Evolutionary conservation across 2,888 invertebrate genomes (phyloP), one percentile per base, ranked within the genome.

Genomic region (Tanytarsus gracilentus): DNA sequence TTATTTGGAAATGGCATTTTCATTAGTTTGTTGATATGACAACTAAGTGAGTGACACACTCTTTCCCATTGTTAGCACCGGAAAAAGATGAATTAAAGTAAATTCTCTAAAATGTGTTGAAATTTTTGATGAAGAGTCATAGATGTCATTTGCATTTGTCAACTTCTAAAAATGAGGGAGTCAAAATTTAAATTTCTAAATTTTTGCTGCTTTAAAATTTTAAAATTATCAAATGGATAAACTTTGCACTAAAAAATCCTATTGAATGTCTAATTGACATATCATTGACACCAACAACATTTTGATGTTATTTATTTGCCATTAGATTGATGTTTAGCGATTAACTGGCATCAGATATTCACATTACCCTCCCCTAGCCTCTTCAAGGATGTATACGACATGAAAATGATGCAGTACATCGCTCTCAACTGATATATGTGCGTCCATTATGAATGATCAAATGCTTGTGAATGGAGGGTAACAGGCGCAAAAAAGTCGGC

Each of bases 191-290:
- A n/a, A 33, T 33, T 33, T n/a, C 6, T 33, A 4, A 2, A 9
- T 33, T 33, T 33, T 5, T 33, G 3, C n/a, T 2, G 6, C n/a
- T 33, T 33, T 11, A 33, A 33, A 33, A 5, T 33, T 2, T 5
- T 5, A 33, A n/a, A n/a, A n/a, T n/a, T n/a, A n/a, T n/a, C n/a
- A n/a, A n/a, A n/a, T n/a, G n/a, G n/a, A n/a, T n/a, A n/a, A n/a
- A n/a, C n/a, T n/a, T n/a, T n/a, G n/a, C n/a, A n/a, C n/a, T n/a
- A n/a, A n/a, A n/a, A n/a, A n/a, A n/a, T n/a, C n/a, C n/a, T n/a
- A n/a, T n/a, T n/a, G n/a, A n/a, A n/a, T n/a, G n/a, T n/a, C n/a
- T 55, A 55, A 55, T 55, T 55, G 55, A 55, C 55, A 55, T 55
- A 55, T 55, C 55, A 55, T 55, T 55, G 55, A 55, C 55, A 55